phyloP scores from a whole-genome alignment of 2,797 vertebrate species.

The Microctenopoma lineatum region DNA sequence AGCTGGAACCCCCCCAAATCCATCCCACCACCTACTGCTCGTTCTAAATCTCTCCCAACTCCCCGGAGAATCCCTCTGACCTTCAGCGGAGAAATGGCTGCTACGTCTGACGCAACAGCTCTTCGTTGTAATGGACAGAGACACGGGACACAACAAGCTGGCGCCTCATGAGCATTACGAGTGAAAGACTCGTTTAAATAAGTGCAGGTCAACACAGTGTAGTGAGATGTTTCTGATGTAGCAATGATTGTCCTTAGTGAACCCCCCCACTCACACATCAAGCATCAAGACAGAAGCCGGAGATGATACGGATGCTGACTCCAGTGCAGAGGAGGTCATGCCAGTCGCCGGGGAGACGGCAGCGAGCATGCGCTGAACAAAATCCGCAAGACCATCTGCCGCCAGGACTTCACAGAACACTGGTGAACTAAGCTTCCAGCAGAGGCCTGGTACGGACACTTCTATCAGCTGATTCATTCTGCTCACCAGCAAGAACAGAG shows the following conservation, averaged over 20 bases:
- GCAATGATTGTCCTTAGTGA: too few relatives aligned
- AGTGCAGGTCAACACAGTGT: too few relatives aligned
- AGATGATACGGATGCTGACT: slow-evolving; percentile 22
- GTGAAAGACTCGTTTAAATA: too few relatives aligned
- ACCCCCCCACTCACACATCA: not conserved
- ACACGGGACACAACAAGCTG: not conserved
- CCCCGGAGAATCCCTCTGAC: slow-evolving; percentile 23
- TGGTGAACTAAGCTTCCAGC: not conserved
- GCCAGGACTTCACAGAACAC: slow-evolving; percentile 21
- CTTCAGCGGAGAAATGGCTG: slow-evolving; percentile 7
- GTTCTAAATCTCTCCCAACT: not conserved
- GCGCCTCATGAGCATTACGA: too few relatives aligned
- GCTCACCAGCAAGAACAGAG: too few relatives aligned
- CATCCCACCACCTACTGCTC: not conserved
- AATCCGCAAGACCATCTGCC: slow-evolving; percentile 50
- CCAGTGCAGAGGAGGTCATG: slow-evolving; percentile 13
- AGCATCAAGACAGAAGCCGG: not conserved
- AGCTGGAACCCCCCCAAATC: slow-evolving; percentile 3
- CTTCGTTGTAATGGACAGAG: slow-evolving; percentile 33
- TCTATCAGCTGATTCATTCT: not conserved
- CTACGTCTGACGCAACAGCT: not conserved
- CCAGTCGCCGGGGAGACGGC: slow-evolving; percentile 40
- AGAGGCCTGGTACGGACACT: not conserved
- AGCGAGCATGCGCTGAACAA: slow-evolving; percentile 12
- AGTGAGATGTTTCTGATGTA: too few relatives aligned